Percentiles rank a stretch among this genome's conserved stretches.
These are phyloP conservation scores for Cenopis cana DNA, from an alignment of 2,888 invertebrate species.

Conservation along the genomic window DNA sequence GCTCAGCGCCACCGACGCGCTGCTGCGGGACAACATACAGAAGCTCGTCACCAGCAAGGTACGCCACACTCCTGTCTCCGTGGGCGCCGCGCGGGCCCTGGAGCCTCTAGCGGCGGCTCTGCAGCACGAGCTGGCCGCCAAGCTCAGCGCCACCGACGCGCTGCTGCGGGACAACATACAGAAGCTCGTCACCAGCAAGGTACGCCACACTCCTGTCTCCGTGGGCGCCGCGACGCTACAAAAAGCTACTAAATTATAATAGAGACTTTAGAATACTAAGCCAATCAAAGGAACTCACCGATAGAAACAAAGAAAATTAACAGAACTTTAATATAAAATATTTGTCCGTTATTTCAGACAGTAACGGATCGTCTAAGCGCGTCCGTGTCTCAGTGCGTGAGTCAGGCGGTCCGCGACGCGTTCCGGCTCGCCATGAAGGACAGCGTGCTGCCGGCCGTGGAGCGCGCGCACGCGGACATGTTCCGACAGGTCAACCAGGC, in stretches of 20 bases:
- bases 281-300: no score
- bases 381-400: constrained; percentile 88
- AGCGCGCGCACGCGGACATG: constrained; percentile 93
- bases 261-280: no score
- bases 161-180: constrained; percentile 92
- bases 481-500: constrained; percentile 95
- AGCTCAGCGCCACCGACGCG: constrained; percentile 89
- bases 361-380: constrained; percentile 90
- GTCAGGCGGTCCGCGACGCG: constrained; percentile 89
- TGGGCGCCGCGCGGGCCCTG: constrained; percentile 70
- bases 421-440: constrained; percentile 92
- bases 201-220: neutral
- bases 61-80: neutral
- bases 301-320: no score
- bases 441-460: constrained; percentile 93
- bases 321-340: neutral
- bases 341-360: constrained; percentile 74
- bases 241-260: no score
- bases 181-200: constrained; percentile 91
- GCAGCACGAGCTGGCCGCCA: constrained; percentile 89
- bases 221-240: no score
- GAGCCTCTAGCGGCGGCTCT: constrained; percentile 91
- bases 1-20: constrained; percentile 89
- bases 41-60: constrained; percentile 92
- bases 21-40: constrained; percentile 91